Percentiles rank a stretch among this genome's conserved stretches.
Evolutionary conservation across 2,113 vertebrate genomes (phyloP).

Genomic region (Antennarius striatus): DNA sequence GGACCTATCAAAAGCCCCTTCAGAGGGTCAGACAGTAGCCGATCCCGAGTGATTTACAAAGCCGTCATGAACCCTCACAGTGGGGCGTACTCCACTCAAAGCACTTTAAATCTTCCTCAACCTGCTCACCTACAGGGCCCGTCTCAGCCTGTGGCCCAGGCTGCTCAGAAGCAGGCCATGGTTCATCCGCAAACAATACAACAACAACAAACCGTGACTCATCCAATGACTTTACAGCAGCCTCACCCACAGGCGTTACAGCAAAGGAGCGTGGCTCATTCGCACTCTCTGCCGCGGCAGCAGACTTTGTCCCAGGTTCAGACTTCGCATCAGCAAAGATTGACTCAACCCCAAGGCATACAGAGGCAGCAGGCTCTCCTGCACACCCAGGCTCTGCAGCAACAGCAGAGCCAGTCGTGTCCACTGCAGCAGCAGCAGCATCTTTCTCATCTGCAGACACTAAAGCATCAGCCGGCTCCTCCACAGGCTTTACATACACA

Average conservation of each 20-base stretch:
- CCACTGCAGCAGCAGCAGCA: constrained; percentile 52
- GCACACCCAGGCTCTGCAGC: constrained; percentile 57
- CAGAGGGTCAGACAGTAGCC: constrained; percentile 91
- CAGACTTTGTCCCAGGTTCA: constrained; percentile 63
- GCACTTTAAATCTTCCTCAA: constrained; percentile 95
- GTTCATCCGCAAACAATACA: constrained; percentile 62
- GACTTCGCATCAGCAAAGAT: constrained; percentile 54
- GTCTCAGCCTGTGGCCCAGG: constrained; percentile 73
- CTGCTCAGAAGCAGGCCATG: constrained; percentile 64
- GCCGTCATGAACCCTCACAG: constrained; percentile 92
- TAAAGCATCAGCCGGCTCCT: constrained; percentile 63
- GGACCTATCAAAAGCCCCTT: constrained; percentile 88
- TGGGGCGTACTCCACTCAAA: constrained; percentile 87
- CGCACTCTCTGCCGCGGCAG: constrained; percentile 61
- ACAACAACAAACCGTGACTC: constrained; percentile 42
- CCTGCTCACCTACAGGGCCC: constrained; percentile 81
- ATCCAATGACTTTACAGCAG: constrained; percentile 59
- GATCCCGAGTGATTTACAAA: constrained; percentile 85
- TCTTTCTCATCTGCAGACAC: constrained; percentile 63
- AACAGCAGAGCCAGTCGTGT: constrained; percentile 49
- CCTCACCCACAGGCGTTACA: constrained; percentile 59
- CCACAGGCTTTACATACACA: constrained; percentile 81
- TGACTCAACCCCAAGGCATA: constrained; percentile 54
- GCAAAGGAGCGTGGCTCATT: constrained; percentile 57
- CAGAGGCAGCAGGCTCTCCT: constrained; percentile 66